phyloP scores from a whole-genome alignment of 2,888 invertebrate genomes.

The Sesia bembeciformis region DNA sequence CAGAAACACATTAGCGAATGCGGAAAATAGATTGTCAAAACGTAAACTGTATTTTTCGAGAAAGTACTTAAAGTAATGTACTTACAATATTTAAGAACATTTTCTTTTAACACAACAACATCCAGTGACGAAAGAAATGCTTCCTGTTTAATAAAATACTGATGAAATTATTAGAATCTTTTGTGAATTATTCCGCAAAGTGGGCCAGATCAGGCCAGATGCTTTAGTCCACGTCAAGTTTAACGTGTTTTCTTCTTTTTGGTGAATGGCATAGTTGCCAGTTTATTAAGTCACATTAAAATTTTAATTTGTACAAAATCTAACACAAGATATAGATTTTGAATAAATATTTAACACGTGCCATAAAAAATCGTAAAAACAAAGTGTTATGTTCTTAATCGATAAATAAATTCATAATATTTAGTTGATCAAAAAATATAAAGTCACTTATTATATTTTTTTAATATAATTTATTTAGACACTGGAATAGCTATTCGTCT shows the following conservation, averaged over 20 bases:
- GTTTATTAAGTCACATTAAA: not conserved
- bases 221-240: conserved; percentile 72
- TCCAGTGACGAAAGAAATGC: conserved; percentile 21
- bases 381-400: too few relatives aligned
- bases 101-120: conserved; percentile 37
- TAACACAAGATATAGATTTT: not conserved
- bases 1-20: conserved; percentile 30
- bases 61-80: conserved; percentile 31
- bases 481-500: too few relatives aligned
- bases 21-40: conserved; percentile 31
- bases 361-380: too few relatives aligned
- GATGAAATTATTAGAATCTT: conserved; percentile 25
- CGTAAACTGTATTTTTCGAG: conserved; percentile 20
- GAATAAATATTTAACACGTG: too few relatives aligned
- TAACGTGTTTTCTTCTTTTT: conserved; percentile 73
- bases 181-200: conserved; percentile 32
- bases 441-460: too few relatives aligned
- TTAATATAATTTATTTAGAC: too few relatives aligned
- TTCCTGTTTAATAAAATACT: conserved; percentile 25
- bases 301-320: not conserved
- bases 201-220: conserved; percentile 64
- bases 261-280: conserved; percentile 51
- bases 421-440: too few relatives aligned
- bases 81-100: conserved; percentile 53
- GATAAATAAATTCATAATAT: too few relatives aligned